Evolutionary conservation across 2,113 vertebrate species (phyloP).

Genomic region (Ochotona princeps): DNA sequence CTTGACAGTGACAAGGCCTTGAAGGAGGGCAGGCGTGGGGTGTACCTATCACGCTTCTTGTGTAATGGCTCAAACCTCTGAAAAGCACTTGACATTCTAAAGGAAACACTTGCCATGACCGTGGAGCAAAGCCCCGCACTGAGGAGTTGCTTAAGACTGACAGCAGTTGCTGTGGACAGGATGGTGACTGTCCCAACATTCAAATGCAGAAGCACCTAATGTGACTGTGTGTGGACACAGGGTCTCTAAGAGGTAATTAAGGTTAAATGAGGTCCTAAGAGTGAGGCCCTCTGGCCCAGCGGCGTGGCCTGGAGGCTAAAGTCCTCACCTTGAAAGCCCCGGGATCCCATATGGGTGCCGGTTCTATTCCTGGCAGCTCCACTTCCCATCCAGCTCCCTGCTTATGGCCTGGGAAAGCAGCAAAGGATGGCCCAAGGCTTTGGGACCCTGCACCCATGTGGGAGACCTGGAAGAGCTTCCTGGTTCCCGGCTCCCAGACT

Average conservation of each 20-base stretch:
- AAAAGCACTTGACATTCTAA: neutral
- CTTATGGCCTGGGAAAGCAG: too few relatives aligned
- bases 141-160: neutral
- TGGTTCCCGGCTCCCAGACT: too few relatives aligned
- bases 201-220: neutral
- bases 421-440: too few relatives aligned
- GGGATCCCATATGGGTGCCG: too few relatives aligned
- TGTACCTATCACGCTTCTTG: neutral
- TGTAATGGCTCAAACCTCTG: neutral
- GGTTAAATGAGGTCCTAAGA: neutral
- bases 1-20: neutral
- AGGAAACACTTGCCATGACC: neutral
- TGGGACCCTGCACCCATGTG: too few relatives aligned
- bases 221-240: neutral
- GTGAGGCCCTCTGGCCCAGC: too few relatives aligned
- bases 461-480: too few relatives aligned
- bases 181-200: neutral
- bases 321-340: too few relatives aligned
- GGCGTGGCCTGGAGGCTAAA: too few relatives aligned
- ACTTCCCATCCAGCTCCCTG: too few relatives aligned
- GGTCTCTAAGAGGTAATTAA: neutral
- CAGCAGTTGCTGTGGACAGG: neutral
- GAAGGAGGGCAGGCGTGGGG: accelerated
- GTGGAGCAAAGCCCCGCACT: neutral
- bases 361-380: too few relatives aligned